Evolutionary conservation across 2,888 invertebrate species (phyloP).

Genomic region (Aphelenchoides bicaudatus): DNA sequence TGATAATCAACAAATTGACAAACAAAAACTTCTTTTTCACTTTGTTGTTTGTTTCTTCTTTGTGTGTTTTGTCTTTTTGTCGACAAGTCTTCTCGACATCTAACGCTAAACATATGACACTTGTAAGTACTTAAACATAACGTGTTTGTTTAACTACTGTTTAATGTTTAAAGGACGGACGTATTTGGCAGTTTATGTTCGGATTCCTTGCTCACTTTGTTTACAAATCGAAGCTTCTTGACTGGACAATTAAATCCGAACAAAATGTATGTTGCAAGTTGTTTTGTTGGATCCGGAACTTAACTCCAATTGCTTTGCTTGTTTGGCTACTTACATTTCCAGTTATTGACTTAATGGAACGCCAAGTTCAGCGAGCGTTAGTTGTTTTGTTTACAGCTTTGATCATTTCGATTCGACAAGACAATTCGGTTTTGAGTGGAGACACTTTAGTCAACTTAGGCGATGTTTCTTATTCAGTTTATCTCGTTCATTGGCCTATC

Average conservation of each 20-base stretch:
- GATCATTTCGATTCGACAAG: neutral
- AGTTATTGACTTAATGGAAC: neutral
- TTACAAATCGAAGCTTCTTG: conserved; percentile 5
- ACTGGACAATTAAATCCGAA: no score
- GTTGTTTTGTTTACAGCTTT: conserved; percentile 3
- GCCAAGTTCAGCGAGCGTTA: neutral
- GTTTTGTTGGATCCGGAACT: no score
- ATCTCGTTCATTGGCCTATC: no score
- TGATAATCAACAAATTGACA: neutral
- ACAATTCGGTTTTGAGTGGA: neutral
- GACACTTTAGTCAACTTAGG: neutral
- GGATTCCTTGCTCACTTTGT: conserved; percentile 5
- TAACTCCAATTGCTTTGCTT: no score
- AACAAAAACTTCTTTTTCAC: no score
- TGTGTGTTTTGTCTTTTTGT: neutral
- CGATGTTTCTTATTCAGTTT: conserved; percentile 4
- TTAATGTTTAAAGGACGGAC: no score
- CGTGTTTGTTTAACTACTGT: no score
- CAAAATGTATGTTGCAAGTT: no score
- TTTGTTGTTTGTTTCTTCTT: no score
- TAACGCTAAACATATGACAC: neutral
- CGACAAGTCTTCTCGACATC: conserved; percentile 1
- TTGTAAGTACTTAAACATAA: no score
- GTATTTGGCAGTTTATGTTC: conserved; percentile 4
- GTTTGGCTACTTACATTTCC: no score